Percentiles rank a stretch among this genome's conserved stretches.
These are phyloP conservation scores for Autographa pulchrina DNA, from an alignment of 2,888 invertebrate species.

Conservation along the genomic window DNA sequence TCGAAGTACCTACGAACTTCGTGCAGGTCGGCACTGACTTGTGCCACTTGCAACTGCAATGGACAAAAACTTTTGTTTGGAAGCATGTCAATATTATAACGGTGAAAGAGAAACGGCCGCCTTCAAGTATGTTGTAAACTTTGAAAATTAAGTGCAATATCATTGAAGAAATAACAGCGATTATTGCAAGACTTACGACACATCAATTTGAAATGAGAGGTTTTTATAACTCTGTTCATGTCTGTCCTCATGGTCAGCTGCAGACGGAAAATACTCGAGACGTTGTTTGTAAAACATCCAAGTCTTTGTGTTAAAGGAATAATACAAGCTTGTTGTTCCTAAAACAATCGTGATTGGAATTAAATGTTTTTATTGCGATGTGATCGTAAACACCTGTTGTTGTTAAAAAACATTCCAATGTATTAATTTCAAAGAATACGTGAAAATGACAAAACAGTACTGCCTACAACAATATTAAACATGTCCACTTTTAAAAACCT, in stretches of 20 bases:
- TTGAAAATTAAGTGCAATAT: not conserved
- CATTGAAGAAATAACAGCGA: not conserved
- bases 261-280: not conserved
- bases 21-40: not conserved
- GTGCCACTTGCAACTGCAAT: conserved; percentile 6
- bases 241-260: not conserved
- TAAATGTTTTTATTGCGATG: conserved; percentile 2
- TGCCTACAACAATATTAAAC: too few relatives aligned
- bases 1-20: not conserved
- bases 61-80: conserved; percentile 20
- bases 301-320: conserved; percentile 5
- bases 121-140: conserved; percentile 3
- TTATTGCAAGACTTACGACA: conserved; percentile 19
- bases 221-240: not conserved
- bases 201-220: not conserved
- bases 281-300: not conserved
- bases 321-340: conserved; percentile 2
- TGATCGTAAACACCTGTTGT: conserved; percentile 10
- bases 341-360: conserved; percentile 16
- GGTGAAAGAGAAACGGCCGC: conserved; percentile 2
- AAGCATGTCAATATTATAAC: conserved; percentile 13
- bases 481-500: too few relatives aligned
- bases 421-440: not conserved
- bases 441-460: too few relatives aligned
- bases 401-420: conserved; percentile 8